Conservation (phyloP, 1,140 invertebrate species). For the Aphelenchoides fujianensis region DNA sequence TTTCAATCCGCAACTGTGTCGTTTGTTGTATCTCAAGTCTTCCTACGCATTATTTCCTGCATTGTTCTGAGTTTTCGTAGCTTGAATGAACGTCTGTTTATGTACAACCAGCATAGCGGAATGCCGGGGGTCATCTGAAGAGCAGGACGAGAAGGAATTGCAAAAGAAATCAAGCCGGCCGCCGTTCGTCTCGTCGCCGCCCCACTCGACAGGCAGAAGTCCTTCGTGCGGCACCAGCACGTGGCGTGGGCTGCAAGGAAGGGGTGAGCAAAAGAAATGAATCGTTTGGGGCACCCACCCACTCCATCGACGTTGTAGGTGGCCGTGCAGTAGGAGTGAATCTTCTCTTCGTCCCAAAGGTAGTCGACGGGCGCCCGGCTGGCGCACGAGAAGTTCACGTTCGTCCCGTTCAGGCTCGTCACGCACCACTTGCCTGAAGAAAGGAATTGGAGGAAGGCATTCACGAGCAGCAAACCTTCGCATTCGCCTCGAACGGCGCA, state of each 20-base stretch:
- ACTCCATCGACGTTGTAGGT: neutral
- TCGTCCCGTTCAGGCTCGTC: neutral
- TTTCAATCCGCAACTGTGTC: too few species aligned
- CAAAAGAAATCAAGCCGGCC: neutral
- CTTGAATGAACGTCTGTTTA: too few species aligned
- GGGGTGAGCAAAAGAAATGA: neutral
- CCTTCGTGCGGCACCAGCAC: neutral
- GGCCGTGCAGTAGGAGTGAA: constrained; percentile 1
- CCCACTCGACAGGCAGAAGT: neutral
- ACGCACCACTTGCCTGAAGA: constrained; percentile 20
- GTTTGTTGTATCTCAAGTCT: too few species aligned
- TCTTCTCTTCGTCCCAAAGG: constrained; percentile 4
- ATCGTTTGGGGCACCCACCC: neutral
- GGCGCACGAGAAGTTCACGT: neutral
- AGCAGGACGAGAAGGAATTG: neutral
- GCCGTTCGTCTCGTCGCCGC: neutral
- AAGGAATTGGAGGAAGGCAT: neutral
- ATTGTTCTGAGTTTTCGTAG: too few species aligned
- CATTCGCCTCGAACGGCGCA: neutral
- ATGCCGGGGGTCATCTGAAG: neutral
- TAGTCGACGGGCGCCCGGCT: neutral
- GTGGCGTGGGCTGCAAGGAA: neutral
- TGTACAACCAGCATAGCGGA: neutral
- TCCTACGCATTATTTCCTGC: too few species aligned
- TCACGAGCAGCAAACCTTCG: neutral